Evolutionary conservation across 2,797 vertebrate species (phyloP).

Genomic region (Eulemur albifrons): DNA sequence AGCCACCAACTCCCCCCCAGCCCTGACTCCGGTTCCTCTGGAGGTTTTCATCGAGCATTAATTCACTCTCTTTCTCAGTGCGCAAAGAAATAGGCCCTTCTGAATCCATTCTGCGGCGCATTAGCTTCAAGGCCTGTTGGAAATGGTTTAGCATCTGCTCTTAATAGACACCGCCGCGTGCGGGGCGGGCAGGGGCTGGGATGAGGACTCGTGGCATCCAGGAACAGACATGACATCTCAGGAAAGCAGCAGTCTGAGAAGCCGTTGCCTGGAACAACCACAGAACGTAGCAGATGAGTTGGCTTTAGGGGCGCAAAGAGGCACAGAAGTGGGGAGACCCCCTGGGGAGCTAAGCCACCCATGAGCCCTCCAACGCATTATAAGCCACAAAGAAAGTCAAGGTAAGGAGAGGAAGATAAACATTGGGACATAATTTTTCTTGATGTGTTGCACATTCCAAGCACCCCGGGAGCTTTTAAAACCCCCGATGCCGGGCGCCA

Average conservation of each 20-base stretch:
- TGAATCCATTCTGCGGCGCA: background rate
- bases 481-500: background rate
- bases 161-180: background rate
- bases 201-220: fast-evolving
- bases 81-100: constrained; percentile 35
- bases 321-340: too few species aligned
- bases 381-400: background rate
- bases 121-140: constrained; percentile 44
- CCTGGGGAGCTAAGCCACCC: background rate
- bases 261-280: background rate
- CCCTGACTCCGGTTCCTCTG: background rate
- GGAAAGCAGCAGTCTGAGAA: background rate
- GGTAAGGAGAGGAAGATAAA: too few species aligned
- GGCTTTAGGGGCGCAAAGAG: background rate
- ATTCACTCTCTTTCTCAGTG: constrained; percentile 25
- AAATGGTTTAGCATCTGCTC: background rate
- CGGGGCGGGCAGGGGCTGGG: fast-evolving
- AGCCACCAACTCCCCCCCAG: background rate
- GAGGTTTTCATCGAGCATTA: background rate
- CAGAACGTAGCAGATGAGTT: background rate
- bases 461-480: background rate
- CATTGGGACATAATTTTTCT: fast-evolving
- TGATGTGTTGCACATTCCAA: fast-evolving
- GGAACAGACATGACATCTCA: background rate
- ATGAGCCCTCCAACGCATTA: background rate